Evolutionary conservation across 2,888 invertebrate species (phyloP), one percentile per base, ranked within the genome.

Genomic region (Tetragonula carbonaria): DNA sequence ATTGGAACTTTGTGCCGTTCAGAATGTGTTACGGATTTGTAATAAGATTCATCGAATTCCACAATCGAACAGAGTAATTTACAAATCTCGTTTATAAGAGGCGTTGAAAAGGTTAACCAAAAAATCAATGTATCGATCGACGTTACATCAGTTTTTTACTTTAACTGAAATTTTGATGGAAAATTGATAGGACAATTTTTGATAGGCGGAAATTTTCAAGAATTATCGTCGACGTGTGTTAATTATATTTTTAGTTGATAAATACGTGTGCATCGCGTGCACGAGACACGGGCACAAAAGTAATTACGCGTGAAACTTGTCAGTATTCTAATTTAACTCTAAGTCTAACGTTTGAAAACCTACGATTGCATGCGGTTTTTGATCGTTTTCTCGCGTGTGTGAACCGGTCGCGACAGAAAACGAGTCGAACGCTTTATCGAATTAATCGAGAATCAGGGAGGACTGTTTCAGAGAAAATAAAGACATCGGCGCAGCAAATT

Each of bases 271-370:
- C 38, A 16, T 65, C 11, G 50, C 55, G 23, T 62, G 23, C 21
- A n/a, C 23, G 45, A 33, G 50, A 66, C 55, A 55, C 45, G 74
- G 33, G 33, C n/a, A 63, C 51, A 74, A 53, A 75, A 53, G 67
- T 78, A 75, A 73, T 86, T 78, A 74, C 70, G 78, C 70, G 28
- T 18, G 75, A 50, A 87, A 85, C 80, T 73, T 68, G 76, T 87
- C 87, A 87, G 87, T 87, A 87, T 87, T 87, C 28, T 83, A 81
- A 82, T 79, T 73, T 83, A 85, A 82, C 80, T 28, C 28, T 82
- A 87, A 74, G 33, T 72, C 13, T 84, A 83, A 68, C 66, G 66
- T 71, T 71, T 66, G 50, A 65, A 70, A 57, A 70, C 2, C 33
- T 72, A 51, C 5, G 23, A 14, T 59, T n/a, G 68, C 70, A 63